Base-by-base conservation (phyloP, 2,797 vertebrate species). In the Scyliorhinus canicula region DNA sequence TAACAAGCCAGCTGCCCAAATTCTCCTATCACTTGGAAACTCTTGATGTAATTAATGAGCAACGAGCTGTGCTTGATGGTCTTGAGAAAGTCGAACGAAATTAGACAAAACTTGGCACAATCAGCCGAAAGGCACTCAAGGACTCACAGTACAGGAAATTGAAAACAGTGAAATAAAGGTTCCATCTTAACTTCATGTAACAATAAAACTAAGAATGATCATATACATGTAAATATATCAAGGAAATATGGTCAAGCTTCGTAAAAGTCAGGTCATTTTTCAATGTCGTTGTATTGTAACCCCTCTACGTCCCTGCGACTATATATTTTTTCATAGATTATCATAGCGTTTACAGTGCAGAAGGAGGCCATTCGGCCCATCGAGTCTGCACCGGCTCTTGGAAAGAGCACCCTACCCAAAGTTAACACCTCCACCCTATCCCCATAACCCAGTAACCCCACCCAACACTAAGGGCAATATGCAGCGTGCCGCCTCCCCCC, bases 1-100 rank as follows among this genome's bases (percentile, higher is more conserved):
- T 94, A 94, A 94, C 67, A 55, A 94, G 19, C 93, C 67, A 94
- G 93, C 67, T 71, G 93, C 47, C 67, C 47, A 52, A 31, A 55
- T 94, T 71, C 67, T 35, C 40, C 26, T 50, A 50, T 74, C 67
- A 31, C 65, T 35, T 50, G 1, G 14, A 52, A 35, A 50, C 67
- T 47, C 24, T 31, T 94, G 93, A 52, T 47, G 71, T 94, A 52
- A 94, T 94, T 71, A 74, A 50, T 94, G 67, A 94, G 35, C 35
- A 71, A 24, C 26, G 28, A 55, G 28, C 31, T 55, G 47, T 7
- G 35, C 47, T 90, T n/a, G 47, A 74, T 35, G 93, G 31, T 55
- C 28, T 74, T 94, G 67, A 94, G 40, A 52, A 93, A 55, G 52
- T 57, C 85, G 2, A 88, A 60, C 60, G 55, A 60, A 90, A 57